A percentile compares a stretch with the other conserved stretches of the same genome.
Evolutionary conservation across 2,888 invertebrate genomes (phyloP).

Genomic region (Sesamia inferens): DNA sequence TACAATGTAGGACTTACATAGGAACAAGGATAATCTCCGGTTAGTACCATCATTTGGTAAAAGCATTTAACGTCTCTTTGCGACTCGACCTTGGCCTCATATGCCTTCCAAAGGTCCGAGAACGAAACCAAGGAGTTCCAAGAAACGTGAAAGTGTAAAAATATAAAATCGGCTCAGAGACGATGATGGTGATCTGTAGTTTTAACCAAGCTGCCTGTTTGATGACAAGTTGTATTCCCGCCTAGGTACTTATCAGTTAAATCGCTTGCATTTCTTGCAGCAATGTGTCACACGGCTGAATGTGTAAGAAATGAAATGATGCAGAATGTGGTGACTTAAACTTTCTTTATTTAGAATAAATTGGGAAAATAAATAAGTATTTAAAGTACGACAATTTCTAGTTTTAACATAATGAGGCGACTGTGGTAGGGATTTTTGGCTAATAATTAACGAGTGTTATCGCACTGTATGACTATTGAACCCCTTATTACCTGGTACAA

Average conservation of each 20-base stretch:
- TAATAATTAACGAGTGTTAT: conserved; percentile 19
- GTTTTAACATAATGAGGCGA: conserved; percentile 10
- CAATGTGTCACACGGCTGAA: background rate
- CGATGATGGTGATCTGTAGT: background rate
- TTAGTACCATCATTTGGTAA: background rate
- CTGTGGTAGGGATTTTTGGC: background rate
- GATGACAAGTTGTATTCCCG: background rate
- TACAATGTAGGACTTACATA: background rate
- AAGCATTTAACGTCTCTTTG: background rate
- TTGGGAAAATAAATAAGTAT: background rate
- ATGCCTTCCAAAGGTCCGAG: background rate
- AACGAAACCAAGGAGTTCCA: background rate
- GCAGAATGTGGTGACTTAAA: background rate
- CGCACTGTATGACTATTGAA: conserved; percentile 18
- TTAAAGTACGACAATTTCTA: background rate
- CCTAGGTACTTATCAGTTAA: background rate
- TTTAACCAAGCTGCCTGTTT: background rate
- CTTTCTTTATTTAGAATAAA: background rate
- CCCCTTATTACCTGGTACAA: conserved; percentile 17
- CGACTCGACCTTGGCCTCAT: background rate
- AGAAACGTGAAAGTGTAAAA: background rate
- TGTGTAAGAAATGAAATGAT: background rate
- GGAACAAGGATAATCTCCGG: background rate
- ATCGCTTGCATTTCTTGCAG: background rate
- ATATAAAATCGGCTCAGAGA: background rate